A percentile compares a stretch with the other conserved stretches of the same genome.
phyloP scores from a whole-genome alignment of 1,140 invertebrate genomes.

The Pseudomyrmex pallidus region DNA sequence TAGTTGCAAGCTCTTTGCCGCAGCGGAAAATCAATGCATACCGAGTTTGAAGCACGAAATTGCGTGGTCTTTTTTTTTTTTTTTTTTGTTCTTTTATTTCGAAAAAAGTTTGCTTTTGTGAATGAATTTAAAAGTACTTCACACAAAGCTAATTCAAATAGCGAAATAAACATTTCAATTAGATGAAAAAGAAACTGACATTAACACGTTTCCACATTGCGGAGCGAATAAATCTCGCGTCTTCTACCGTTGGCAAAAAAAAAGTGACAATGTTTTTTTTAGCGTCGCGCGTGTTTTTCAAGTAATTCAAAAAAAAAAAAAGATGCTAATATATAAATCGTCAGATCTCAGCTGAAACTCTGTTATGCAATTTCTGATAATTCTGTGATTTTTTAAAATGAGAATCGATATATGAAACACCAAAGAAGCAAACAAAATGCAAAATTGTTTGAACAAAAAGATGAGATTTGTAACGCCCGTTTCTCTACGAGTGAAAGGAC shows the following conservation, averaged over 20 bases:
- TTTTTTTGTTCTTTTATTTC: too few relatives aligned
- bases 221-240: too few relatives aligned
- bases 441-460: neutral
- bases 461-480: neutral
- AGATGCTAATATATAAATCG: too few relatives aligned
- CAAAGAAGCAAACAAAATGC: neutral
- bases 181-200: neutral
- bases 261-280: too few relatives aligned
- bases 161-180: slow-evolving; percentile 25
- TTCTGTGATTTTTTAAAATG: neutral
- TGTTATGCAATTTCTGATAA: too few relatives aligned
- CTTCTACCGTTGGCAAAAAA: too few relatives aligned
- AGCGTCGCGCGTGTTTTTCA: too few relatives aligned
- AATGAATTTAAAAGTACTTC: slow-evolving; percentile 26
- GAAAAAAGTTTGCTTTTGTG: too few relatives aligned
- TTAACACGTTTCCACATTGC: neutral
- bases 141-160: slow-evolving; percentile 30
- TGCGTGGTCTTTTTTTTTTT: slow-evolving; percentile 34
- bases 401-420: neutral
- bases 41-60: slow-evolving; percentile 21
- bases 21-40: neutral
- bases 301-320: too few relatives aligned
- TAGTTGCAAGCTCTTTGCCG: neutral
- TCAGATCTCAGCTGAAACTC: too few relatives aligned
- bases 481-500: neutral